Evolutionary conservation across 2,888 invertebrate genomes (phyloP).

Genomic region (Hyppa rectilinea): DNA sequence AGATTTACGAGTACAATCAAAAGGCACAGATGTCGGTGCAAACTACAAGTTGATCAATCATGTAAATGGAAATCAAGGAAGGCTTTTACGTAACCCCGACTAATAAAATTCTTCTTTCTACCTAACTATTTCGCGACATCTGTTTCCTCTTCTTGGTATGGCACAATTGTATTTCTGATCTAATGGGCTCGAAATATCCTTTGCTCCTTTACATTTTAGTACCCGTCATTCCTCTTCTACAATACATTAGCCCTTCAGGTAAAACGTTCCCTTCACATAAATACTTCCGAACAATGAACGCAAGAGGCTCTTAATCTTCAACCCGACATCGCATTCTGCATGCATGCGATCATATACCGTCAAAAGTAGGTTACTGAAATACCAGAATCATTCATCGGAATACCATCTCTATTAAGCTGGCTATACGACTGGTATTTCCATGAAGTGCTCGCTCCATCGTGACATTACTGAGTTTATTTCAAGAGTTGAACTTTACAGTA

Average conservation of each 20-base stretch:
- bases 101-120: background rate
- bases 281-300: slow-evolving; percentile 58
- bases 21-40: too few species aligned
- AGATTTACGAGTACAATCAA: too few species aligned
- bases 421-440: slow-evolving; percentile 44
- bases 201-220: background rate
- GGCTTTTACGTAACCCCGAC: too few species aligned
- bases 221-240: slow-evolving; percentile 1
- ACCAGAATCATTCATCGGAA: slow-evolving; percentile 50
- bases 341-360: slow-evolving; percentile 61
- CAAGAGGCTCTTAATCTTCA: slow-evolving; percentile 53
- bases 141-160: too few species aligned
- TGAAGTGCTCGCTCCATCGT: slow-evolving; percentile 52
- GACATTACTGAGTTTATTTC: slow-evolving; percentile 82
- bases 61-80: too few species aligned
- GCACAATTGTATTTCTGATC: too few species aligned
- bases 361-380: slow-evolving; percentile 68
- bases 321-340: slow-evolving; percentile 55
- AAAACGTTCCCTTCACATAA: slow-evolving; percentile 44
- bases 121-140: background rate
- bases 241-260: slow-evolving; percentile 12
- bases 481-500: slow-evolving; percentile 82
- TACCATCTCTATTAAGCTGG: slow-evolving; percentile 24
- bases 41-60: too few species aligned
- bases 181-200: background rate